Evolutionary conservation across 92 coral and sea anemone species (phyloP), one percentile per base, ranked within the genome.

Genomic region (Bergia puertoricense): DNA sequence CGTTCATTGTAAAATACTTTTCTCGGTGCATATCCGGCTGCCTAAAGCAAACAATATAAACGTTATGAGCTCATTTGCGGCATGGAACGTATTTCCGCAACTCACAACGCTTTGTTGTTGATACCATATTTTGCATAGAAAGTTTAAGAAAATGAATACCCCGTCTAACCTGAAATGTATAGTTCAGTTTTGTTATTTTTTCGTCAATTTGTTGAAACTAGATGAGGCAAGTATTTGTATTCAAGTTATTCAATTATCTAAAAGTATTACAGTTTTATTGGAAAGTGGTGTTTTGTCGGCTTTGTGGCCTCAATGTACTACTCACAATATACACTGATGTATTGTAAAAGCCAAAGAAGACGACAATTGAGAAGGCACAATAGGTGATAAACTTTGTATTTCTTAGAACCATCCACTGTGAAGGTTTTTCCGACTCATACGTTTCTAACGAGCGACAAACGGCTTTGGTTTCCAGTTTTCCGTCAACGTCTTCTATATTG

Each of bases 401-500:
- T 84, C 44, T 84, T 8, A 84, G 44, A n/a, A 84, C 36, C 15
- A 16, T 46, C 78, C 79, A 84, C 18, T 72, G 87, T n/a, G 38
- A n/a, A 46, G 67, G 18, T 38, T 72, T 56, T 72, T 44, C 50
- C 43, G 15, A 7, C 41, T 36, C 11, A 36, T 38, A n/a, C 14
- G 71, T 46, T 72, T 84, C 37, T 48, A 54, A 44, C 45, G 78
- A 23, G 22, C 16, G 68, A 84, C 79, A 46, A 72, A 37, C 44
- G 38, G 36, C 45, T 76, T 89, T 57, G 9, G 40, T 48, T 48
- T 43, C 46, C 50, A 37, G 56, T 16, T 11, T 16, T 42, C 8
- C 56, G 42, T 41, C 39, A 4, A 41, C 74, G 4, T 81, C 85
- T 16, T 91, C 89, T 3, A 91, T 86, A 30, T 91, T 80, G 22